Conservation (phyloP, 2,797 vertebrate species). For the Iguana delicatissima region DNA sequence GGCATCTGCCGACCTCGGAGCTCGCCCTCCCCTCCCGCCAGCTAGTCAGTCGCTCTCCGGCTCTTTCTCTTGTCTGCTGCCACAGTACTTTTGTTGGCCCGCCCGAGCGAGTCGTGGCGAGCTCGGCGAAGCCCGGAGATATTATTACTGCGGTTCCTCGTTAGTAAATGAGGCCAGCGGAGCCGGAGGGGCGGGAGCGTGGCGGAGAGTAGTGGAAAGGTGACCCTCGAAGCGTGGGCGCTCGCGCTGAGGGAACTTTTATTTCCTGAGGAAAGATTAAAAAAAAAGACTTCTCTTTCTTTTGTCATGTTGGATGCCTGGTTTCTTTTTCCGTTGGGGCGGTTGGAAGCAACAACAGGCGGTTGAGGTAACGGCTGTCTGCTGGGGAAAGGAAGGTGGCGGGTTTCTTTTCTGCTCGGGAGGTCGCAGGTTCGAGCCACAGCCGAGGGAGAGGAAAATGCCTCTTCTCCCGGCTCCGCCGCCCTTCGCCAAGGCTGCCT, state of each 20-base stretch:
- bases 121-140: conserved; percentile 40
- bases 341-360: not conserved
- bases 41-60: not conserved
- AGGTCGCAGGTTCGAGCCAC: not conserved
- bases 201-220: not conserved
- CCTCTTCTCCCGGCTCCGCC: not conserved
- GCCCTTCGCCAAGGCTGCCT: rapidly evolving
- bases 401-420: not conserved
- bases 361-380: conserved; percentile 4
- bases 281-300: not conserved
- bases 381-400: not conserved
- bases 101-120: conserved; percentile 49
- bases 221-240: not conserved
- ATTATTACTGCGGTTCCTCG: conserved; percentile 16
- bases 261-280: not conserved
- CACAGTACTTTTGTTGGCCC: conserved; percentile 43
- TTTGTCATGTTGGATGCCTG: not conserved
- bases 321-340: not conserved
- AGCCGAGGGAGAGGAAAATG: not conserved
- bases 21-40: too few species aligned
- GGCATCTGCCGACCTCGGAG: not conserved
- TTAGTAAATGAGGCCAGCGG: conserved; percentile 27
- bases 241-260: conserved; percentile 48
- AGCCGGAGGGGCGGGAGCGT: conserved; percentile 41
- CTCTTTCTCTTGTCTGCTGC: not conserved